These are phyloP conservation scores for Drosophila phalerata DNA, from an alignment of 2,888 invertebrate species.

Conservation along the genomic window DNA sequence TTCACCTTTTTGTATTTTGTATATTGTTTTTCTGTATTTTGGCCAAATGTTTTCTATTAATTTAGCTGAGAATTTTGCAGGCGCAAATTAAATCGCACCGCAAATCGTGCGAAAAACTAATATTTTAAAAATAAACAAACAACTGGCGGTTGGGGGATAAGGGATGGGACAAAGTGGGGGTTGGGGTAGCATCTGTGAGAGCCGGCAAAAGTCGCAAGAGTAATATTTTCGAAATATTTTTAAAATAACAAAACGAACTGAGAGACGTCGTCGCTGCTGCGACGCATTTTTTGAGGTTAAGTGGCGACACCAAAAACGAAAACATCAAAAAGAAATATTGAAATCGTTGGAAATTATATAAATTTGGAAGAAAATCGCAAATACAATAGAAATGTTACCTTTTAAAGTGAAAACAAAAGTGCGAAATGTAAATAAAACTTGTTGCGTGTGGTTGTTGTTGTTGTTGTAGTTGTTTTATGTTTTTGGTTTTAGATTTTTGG, in stretches of 20 bases:
- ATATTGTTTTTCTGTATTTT: constrained; percentile 15
- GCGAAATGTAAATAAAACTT: constrained; percentile 36
- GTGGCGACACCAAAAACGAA: constrained; percentile 39
- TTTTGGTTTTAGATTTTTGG: constrained; percentile 17
- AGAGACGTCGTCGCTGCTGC: constrained; percentile 18
- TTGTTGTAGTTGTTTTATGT: too few relatives aligned
- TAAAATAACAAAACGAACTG: constrained; percentile 48
- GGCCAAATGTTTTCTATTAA: constrained; percentile 24
- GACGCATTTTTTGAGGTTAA: constrained; percentile 69
- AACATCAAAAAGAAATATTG: constrained; percentile 22
- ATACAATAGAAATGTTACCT: constrained; percentile 7
- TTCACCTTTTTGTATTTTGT: constrained; percentile 31
- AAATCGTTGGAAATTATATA: constrained; percentile 17
- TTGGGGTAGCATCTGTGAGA: constrained; percentile 30
- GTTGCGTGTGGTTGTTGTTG: constrained; percentile 40
- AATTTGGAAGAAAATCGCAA: background rate
- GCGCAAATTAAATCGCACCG: constrained; percentile 14
- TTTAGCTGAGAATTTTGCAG: constrained; percentile 35
- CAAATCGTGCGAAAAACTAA: constrained; percentile 70
- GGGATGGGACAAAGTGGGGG: constrained; percentile 1
- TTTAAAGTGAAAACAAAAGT: constrained; percentile 4
- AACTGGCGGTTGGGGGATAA: constrained; percentile 10
- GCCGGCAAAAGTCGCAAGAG: constrained; percentile 55
- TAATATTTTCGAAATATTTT: constrained; percentile 73
- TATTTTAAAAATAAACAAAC: constrained; percentile 76